Percentiles rank a stretch among this genome's conserved stretches.
phyloP scores from a whole-genome alignment of 2,888 invertebrate species.

The Eristalinus aeneus region DNA sequence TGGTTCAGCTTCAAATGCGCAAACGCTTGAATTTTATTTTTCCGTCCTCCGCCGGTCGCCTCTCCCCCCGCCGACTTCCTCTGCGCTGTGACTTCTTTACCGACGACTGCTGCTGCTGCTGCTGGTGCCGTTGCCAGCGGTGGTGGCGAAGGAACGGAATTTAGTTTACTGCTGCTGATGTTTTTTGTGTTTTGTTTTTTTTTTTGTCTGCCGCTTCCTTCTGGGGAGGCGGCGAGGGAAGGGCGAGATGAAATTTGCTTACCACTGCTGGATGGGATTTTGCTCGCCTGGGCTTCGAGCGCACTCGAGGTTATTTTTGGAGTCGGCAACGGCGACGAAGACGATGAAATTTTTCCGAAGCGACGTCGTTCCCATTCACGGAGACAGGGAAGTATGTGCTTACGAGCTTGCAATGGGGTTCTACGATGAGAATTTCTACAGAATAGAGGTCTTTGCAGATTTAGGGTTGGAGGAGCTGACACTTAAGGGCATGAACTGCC shows the following conservation, averaged over 20 bases:
- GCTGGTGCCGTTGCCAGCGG: neutral
- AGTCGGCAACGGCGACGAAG: constrained; percentile 9
- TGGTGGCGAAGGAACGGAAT: neutral
- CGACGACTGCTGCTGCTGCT: neutral
- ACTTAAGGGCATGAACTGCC: too few relatives aligned
- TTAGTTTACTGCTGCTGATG: neutral
- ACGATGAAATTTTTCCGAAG: constrained; percentile 29
- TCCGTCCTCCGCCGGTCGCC: neutral
- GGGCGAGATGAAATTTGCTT: neutral
- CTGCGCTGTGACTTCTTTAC: neutral
- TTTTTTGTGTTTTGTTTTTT: neutral
- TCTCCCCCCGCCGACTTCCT: neutral
- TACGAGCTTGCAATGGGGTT: neutral
- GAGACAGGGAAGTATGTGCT: neutral
- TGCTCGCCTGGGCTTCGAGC: constrained; percentile 8
- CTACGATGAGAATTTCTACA: too few relatives aligned
- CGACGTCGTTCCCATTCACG: neutral
- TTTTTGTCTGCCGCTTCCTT: neutral
- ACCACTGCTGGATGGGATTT: neutral
- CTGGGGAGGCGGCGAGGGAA: neutral
- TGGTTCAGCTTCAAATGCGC: constrained; percentile 54
- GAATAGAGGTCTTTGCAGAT: too few relatives aligned
- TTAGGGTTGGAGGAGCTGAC: too few relatives aligned
- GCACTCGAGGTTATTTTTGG: constrained; percentile 54
- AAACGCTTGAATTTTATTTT: constrained; percentile 39